These are phyloP conservation scores for Oryzias curvinotus DNA, from an alignment of 2,113 vertebrate genomes.

Conservation along the genomic window DNA sequence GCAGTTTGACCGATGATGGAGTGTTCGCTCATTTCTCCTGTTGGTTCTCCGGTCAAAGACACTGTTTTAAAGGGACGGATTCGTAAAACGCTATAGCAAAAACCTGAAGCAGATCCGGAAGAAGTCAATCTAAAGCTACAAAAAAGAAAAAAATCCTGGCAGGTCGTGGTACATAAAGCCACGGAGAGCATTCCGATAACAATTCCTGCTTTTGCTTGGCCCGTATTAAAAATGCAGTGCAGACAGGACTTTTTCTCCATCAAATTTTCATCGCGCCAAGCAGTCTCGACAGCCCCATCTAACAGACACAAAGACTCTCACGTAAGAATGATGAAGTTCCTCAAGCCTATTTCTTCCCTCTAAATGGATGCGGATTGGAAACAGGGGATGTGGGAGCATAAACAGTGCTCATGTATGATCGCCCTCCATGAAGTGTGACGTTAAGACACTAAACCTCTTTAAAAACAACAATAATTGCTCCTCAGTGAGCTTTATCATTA, in stretches of 20 bases:
- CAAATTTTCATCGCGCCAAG: slow-evolving; percentile 70
- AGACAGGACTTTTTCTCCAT: slow-evolving; percentile 73
- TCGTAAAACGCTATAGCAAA: slow-evolving; percentile 29
- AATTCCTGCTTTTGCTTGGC: slow-evolving; percentile 48
- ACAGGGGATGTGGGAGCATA: slow-evolving; percentile 21
- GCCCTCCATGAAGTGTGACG: slow-evolving; percentile 21
- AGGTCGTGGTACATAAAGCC: slow-evolving; percentile 8
- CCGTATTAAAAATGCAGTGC: slow-evolving; percentile 71
- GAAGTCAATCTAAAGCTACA: slow-evolving; percentile 26
- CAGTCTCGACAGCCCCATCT: slow-evolving; percentile 45
- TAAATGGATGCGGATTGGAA: slow-evolving; percentile 26
- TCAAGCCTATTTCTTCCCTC: slow-evolving; percentile 11
- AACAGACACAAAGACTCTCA: slow-evolving; percentile 7
- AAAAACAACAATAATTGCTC: neutral
- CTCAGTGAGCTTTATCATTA: neutral
- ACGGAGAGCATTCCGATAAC: slow-evolving; percentile 36
- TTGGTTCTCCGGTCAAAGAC: slow-evolving; percentile 4
- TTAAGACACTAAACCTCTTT: neutral
- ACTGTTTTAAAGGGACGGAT: slow-evolving; percentile 32
- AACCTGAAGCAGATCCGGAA: slow-evolving; percentile 28
- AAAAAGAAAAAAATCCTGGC: neutral
- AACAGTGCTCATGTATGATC: neutral
- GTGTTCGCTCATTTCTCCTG: slow-evolving; percentile 33
- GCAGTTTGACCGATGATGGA: slow-evolving; percentile 34
- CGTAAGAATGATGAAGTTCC: slow-evolving; percentile 46